phyloP scores from a whole-genome alignment of 1,140 invertebrate genomes.

The Calliphora vicina region DNA sequence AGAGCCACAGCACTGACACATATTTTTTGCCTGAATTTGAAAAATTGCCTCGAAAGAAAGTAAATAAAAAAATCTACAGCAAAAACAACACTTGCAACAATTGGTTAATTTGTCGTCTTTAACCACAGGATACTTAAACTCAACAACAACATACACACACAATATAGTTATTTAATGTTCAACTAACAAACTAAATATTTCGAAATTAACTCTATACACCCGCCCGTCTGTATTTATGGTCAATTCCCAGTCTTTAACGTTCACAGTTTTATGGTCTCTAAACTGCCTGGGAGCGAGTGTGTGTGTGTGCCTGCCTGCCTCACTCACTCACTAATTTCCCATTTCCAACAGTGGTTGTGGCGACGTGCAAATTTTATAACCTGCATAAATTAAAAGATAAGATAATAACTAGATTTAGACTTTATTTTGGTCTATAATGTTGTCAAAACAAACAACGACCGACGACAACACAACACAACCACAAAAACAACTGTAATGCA shows the following conservation, averaged over 20 bases:
- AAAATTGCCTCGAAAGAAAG: neutral
- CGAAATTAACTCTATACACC: neutral
- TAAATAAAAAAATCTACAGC: neutral
- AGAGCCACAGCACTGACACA: neutral
- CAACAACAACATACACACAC: neutral
- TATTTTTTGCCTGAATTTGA: neutral
- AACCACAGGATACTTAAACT: neutral
- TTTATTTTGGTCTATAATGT: slow-evolving; percentile 7
- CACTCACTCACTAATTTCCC: neutral
- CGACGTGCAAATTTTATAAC: slow-evolving; percentile 9
- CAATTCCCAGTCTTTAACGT: neutral
- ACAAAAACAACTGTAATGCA: too few relatives aligned
- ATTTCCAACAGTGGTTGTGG: slow-evolving; percentile 8
- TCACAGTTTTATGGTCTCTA: neutral
- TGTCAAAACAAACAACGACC: slow-evolving; percentile 17
- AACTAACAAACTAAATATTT: neutral
- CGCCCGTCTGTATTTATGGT: neutral
- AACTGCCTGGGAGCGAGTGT: neutral
- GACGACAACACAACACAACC: neutral
- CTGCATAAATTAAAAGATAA: slow-evolving; percentile 14
- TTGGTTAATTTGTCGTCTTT: neutral
- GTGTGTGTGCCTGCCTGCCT: neutral
- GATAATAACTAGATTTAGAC: slow-evolving; percentile 9
- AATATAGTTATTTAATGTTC: neutral
- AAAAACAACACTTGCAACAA: neutral